Conservation (phyloP, 1,140 invertebrate species). For the Diabrotica undecimpunctata region DNA sequence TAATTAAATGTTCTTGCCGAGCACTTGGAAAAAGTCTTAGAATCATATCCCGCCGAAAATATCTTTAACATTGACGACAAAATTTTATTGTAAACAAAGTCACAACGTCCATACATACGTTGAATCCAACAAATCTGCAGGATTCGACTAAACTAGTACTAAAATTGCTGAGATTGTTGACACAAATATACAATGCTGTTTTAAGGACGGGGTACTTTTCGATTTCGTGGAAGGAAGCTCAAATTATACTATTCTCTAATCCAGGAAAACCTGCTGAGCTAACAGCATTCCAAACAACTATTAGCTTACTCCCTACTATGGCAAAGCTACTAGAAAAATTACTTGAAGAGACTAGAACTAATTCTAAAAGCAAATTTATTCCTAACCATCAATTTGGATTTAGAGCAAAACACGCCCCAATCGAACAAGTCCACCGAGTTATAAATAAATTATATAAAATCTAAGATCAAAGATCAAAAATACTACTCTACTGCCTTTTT, state of each 20-base stretch:
- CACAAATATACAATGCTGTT: no score
- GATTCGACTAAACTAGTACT: neutral
- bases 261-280: no score
- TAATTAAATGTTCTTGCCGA: no score
- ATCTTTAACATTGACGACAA: no score
- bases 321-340: neutral
- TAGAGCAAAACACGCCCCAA: neutral
- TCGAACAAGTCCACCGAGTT: neutral
- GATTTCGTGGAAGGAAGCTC: neutral
- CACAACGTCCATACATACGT: neutral
- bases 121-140: neutral
- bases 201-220: neutral
- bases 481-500: no score
- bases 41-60: no score
- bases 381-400: neutral
- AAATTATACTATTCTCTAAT: neutral
- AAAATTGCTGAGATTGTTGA: neutral
- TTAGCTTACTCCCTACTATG: neutral
- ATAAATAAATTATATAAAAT: neutral
- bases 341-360: neutral
- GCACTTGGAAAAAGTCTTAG: no score
- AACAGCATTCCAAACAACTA: neutral
- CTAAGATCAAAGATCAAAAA: neutral
- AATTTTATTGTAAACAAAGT: neutral
- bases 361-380: neutral